Base-by-base conservation (phyloP, 2,888 invertebrate species). In the Chrysodeixis includens region DNA sequence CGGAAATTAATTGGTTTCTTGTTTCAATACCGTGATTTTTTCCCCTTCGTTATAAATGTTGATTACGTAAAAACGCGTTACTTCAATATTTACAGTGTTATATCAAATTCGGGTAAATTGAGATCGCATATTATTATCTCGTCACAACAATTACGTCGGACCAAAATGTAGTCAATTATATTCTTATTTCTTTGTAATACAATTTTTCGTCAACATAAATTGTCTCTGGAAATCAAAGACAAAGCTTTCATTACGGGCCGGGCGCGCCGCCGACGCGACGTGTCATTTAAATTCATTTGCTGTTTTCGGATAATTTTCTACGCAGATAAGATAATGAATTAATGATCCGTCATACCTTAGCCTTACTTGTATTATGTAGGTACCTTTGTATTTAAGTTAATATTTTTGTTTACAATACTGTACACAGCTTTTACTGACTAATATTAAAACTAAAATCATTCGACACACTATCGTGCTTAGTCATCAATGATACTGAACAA, bases 1-100 rank as follows among this genome's bases (percentile, higher is more conserved):
- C 57, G 69, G 61, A 69, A 81, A 77, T 73, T 81, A 81, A 81
- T 81, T 81, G 79, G 77, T 75, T 79, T 74, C 71, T 71, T 81
- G 69, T 81, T 81, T 70, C 64, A 79, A 79, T 70, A 73, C 61
- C 65, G 58, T 46, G 53, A 70, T 69, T 78, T 80, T 65, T 80
- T 16, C 56, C 53, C 32, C 56, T 54, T 68, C 69, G 64, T 74
- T 74, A 69, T 66, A 64, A 75, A 72, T 64, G 66, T 53, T 63
- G 61, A 68, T 66, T 68, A 53, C 18, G 22, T 44, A 52, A 65
- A 76, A 74, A 70, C 61, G n/a, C 44, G 51, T 62, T 35, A 61
- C 64, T 75, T 62, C 46, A 76, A 75, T 76, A 69, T 75, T 79
- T 66, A 71, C 53, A 54, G 51, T 58, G 62, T 63, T 57, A 61